phyloP scores from a whole-genome alignment of 2,113 vertebrate species.

The Scomber japonicus region DNA sequence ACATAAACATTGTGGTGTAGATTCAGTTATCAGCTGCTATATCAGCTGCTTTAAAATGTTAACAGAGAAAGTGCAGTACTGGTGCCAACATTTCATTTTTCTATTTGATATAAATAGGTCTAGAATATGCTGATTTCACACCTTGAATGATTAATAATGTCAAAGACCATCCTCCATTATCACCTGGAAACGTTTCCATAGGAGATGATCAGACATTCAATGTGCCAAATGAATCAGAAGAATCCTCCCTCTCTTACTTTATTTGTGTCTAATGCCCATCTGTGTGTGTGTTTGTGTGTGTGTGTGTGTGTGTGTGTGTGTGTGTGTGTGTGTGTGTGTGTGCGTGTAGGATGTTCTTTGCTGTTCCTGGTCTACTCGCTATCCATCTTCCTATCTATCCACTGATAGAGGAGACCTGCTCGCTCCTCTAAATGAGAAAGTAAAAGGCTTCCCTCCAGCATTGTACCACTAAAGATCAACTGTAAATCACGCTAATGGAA shows the following conservation, averaged over 20 bases:
- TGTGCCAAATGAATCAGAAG: neutral
- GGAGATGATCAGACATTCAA: neutral
- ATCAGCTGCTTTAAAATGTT: no score
- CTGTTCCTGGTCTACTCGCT: conserved; percentile 9
- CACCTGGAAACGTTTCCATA: neutral
- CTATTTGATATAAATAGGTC: neutral
- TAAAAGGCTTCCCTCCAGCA: conserved; percentile 61
- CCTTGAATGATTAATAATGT: no score
- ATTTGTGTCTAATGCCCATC: neutral
- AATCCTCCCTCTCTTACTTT: neutral
- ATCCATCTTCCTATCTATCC: conserved; percentile 42
- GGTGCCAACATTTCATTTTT: neutral
- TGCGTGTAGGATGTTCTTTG: conserved; percentile 45
- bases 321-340: conserved; percentile 20
- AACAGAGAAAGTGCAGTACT: neutral
- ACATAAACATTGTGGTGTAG: no score
- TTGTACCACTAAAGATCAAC: conserved; percentile 51
- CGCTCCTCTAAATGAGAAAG: conserved; percentile 57
- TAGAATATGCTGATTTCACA: neutral
- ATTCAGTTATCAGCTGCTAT: no score
- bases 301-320: no score
- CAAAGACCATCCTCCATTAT: no score
- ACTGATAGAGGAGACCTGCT: conserved; percentile 20
- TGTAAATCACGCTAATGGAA: conserved; percentile 65
- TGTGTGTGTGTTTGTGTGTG: neutral